Evolutionary conservation across 2,888 invertebrate genomes (phyloP).

Genomic region (Achlya flavicornis): DNA sequence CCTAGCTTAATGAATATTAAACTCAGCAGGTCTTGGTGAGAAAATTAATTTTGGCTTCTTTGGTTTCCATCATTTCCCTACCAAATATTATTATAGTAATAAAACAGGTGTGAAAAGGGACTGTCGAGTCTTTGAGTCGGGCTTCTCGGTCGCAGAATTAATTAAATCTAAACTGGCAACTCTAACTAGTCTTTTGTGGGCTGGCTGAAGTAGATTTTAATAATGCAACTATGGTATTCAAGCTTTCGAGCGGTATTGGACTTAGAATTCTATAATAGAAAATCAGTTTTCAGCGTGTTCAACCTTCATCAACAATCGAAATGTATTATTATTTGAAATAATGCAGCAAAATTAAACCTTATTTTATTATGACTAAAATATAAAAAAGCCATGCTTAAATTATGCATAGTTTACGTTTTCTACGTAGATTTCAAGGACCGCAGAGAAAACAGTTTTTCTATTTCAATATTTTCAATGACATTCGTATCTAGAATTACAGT

Average conservation of each 20-base stretch:
- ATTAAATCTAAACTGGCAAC: not conserved
- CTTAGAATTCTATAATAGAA: not conserved
- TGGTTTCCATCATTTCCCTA: not conserved
- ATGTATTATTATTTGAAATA: not conserved
- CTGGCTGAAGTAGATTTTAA: not conserved
- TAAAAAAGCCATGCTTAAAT: no score
- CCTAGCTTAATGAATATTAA: not conserved
- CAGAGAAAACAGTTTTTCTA: no score
- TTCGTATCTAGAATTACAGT: no score
- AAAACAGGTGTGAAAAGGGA: not conserved
- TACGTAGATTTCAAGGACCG: no score
- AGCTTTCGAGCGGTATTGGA: not conserved
- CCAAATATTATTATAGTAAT: not conserved
- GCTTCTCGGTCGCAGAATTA: not conserved
- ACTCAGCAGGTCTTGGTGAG: not conserved
- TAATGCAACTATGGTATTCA: not conserved
- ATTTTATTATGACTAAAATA: not conserved
- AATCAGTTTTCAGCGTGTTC: not conserved
- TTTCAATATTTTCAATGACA: no score
- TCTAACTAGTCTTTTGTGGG: not conserved
- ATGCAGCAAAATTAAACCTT: not conserved
- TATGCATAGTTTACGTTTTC: no score
- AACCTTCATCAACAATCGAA: not conserved
- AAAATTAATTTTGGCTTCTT: not conserved
- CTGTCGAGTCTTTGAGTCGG: not conserved